Evolutionary conservation across 2,888 invertebrate genomes (phyloP), one percentile per base, ranked within the genome.

Genomic region (Ommatoiulus sabulosus): DNA sequence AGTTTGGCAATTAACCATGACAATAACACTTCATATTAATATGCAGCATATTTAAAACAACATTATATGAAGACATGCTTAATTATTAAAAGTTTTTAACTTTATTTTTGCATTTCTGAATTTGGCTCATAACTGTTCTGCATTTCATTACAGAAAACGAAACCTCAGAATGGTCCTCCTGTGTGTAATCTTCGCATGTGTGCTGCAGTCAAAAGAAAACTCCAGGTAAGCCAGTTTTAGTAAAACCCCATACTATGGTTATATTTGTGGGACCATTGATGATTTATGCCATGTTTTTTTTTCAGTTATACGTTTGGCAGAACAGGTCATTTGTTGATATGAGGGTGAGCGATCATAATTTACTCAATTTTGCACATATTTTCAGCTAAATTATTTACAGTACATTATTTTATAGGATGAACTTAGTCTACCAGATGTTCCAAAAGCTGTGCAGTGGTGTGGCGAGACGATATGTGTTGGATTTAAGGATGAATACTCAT

Each of bases 251-350:
- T 63, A 3, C 24, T 86, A 46, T 17, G 5, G 57, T 6, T n/a
- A n/a, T 52, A 52, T 52, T 15, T 17, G 6, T 63, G n/a, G 5
- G 17, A n/a, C n/a, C 2, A 15, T 1, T 86, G 3, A 17, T 86
- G 20, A 86, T 44, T 8, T 86, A 35, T 46, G 57, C 52, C n/a
- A 86, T 87, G 43, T 92, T 63, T 63, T 93, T 97, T 8, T 96
- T 63, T n/a, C 57, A 97, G 92, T 93, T 98, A 20, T 98, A 96
- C 92, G 97, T 96, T 92, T 98, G 97, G 95, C 98, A 97, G 92
- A 95, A 96, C 91, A 95, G 96, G 91, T 95, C 95, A 90, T 97
- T 98, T 91, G 94, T 95, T 90, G 94, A 95, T 90, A 93, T 95
- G 84, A 94, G 95, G 90, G 94, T 92, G 89, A 63, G 57, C 5